Evolutionary conservation across 2,113 vertebrate species (phyloP), one percentile per base, ranked within the genome.

Genomic region (Alces alces): DNA sequence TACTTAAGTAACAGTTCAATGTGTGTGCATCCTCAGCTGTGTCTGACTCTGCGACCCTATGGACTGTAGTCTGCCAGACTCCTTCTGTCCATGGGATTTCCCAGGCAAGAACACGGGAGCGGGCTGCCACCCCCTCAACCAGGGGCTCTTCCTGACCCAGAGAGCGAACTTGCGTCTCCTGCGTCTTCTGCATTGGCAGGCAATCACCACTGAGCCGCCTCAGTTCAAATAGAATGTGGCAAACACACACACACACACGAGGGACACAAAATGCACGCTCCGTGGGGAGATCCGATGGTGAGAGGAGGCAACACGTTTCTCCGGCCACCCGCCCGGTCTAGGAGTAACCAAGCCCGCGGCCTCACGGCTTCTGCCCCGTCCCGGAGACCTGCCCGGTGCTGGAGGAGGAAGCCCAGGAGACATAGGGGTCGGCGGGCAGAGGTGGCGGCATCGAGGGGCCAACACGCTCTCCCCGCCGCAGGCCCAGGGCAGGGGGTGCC

Each of bases 391-490:
- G 9, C 47, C 17, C 12, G 13, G 13, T 12, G 27, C 66, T 47
- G 36, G 92, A 97, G 89, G 96, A 79, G 84, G 98, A 98, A 14
- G 98, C 96, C 7, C 96, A 95, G 58, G 96, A 91, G 50, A 96
- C 93, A 36, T 73, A 89, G 39, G 70, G 30, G 36, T 55, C 2
- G 13, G 79, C 1, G 3, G 47, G 87, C 97, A 47, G 45, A 97
- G 50, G 83, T 97, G 45, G 97, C 98, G 47, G 89, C 61, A 70
- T 99, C 8, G 36, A 7, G 45, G n/a, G 12, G 55, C 36, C 4
- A 1, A 6, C 30, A 6, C 0, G 2, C 7, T 47, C 28, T 30
- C 17, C 4, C 4, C 36, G 45, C 8, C 1, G 43, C 9, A 61
- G 21, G 3, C 5, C 27, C 64, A 45, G 64, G 33, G 58, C 7